phyloP scores from a whole-genome alignment of 2,113 vertebrate species.

The Pitta sordida region DNA sequence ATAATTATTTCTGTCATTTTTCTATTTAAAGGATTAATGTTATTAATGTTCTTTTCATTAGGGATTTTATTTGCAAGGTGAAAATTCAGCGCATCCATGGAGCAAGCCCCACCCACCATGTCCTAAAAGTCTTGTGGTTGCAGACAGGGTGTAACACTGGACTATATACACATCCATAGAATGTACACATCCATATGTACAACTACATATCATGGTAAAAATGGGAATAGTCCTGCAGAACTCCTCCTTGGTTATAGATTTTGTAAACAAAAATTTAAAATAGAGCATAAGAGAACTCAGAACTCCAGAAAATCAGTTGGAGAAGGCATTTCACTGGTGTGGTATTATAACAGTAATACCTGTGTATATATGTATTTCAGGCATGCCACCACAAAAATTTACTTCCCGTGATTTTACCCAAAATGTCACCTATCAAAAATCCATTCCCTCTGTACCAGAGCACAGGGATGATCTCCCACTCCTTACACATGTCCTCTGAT shows the following conservation, averaged over 20 bases:
- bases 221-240: too few relatives aligned
- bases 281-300: too few relatives aligned
- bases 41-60: too few relatives aligned
- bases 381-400: not conserved
- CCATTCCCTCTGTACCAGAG: not conserved
- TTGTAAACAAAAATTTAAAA: too few relatives aligned
- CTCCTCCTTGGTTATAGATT: too few relatives aligned
- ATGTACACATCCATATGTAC: too few relatives aligned
- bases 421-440: not conserved
- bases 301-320: too few relatives aligned
- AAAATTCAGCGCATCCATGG: not conserved
- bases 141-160: not conserved
- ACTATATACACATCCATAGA: not conserved
- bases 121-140: not conserved
- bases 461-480: not conserved
- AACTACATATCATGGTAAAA: too few relatives aligned
- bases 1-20: not conserved
- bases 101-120: rapidly evolving
- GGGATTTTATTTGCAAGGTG: not conserved
- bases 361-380: too few relatives aligned
- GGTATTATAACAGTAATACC: too few relatives aligned
- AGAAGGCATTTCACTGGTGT: too few relatives aligned
- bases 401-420: not conserved
- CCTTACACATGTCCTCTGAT: not conserved
- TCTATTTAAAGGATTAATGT: not conserved